Evolutionary conservation across 2,888 invertebrate species (phyloP), one percentile per base, ranked within the genome.

Genomic region (Caenorhabditis uteleia): DNA sequence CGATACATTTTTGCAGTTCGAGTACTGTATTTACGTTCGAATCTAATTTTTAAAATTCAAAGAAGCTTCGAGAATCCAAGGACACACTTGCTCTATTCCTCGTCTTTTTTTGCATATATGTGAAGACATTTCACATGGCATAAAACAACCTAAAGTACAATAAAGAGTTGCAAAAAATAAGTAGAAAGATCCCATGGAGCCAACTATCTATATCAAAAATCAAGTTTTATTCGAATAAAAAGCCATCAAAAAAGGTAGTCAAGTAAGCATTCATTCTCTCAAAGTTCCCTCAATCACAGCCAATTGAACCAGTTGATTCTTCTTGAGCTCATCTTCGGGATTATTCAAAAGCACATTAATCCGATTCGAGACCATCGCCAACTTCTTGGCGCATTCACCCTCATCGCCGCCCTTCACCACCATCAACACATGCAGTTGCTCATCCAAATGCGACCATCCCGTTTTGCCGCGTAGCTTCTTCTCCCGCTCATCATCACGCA

Each of bases 201-300:
- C n/a, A n/a, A n/a, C n/a, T n/a, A n/a, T n/a, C n/a, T n/a, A n/a
- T n/a, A n/a, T n/a, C n/a, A n/a, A n/a, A n/a, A n/a, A n/a, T n/a
- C n/a, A n/a, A n/a, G n/a, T 25, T 83, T 40, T 31, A 27, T 33
- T 20, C 44, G 23, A 16, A 48, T 5, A 51, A 43, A 16, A 27
- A 38, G n/a, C 18, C 12, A 18, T 29, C 16, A 38, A 18, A n/a
- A 49, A 49, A 40, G n/a, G n/a, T n/a, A n/a, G n/a, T n/a, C n/a
- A n/a, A n/a, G 42, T 27, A 10, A 43, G 14, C 1, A 16, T 38
- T 21, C 12, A 47, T 51, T 44, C 53, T 20, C 57, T 45, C n/a
- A 62, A 48, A 14, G 51, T 62, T 48, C 62, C 62, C 36, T 62
- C 62, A 42, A 62, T 62, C 2, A 62, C 51, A 4, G 62, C 62